phyloP scores from a whole-genome alignment of 2,113 vertebrate genomes.

The Pristiophorus japonicus region DNA sequence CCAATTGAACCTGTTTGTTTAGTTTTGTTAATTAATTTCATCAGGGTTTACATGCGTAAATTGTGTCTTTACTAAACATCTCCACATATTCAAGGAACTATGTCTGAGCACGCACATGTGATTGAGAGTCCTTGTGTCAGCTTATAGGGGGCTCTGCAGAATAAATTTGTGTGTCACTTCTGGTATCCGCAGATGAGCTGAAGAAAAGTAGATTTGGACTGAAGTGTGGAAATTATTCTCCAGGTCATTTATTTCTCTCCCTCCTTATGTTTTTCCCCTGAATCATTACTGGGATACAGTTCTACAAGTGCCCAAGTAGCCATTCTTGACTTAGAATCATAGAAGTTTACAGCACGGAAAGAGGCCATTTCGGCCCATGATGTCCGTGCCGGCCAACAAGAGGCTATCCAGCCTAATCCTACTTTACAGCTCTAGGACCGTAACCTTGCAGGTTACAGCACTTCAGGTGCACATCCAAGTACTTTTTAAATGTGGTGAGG shows the following conservation, averaged over 20 bases:
- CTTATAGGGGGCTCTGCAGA: neutral
- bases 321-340: too few species aligned
- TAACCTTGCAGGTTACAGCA: too few species aligned
- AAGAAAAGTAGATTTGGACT: neutral
- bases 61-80: neutral
- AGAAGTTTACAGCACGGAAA: too few species aligned
- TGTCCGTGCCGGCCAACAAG: too few species aligned
- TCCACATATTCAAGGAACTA: neutral
- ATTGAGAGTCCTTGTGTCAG: neutral
- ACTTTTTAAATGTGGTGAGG: too few species aligned
- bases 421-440: too few species aligned
- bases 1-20: neutral
- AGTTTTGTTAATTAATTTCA: constrained; percentile 19
- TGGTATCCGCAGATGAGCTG: neutral
- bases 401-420: too few species aligned
- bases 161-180: neutral
- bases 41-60: neutral
- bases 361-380: too few species aligned
- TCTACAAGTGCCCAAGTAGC: neutral
- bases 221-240: neutral
- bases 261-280: neutral
- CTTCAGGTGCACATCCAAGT: too few species aligned
- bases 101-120: neutral
- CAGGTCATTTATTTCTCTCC: neutral
- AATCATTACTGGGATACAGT: neutral